A percentile compares a stretch with the other conserved stretches of the same genome.
Evolutionary conservation across 2,888 invertebrate genomes (phyloP).

Genomic region (Malthinus seriepunctatus): DNA sequence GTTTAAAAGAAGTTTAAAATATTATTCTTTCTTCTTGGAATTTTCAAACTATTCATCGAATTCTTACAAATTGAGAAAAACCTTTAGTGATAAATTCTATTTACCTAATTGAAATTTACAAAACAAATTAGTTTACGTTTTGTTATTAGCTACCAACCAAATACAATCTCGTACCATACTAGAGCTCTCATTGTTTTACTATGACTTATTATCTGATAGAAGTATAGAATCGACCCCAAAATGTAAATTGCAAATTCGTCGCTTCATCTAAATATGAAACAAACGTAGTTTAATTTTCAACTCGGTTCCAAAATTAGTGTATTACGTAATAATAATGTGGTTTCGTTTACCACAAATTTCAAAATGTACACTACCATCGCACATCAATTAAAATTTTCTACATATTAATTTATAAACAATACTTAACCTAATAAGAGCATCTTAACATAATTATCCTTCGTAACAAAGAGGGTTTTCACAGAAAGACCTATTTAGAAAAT

Average conservation of each 20-base stretch:
- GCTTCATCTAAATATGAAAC: conserved; percentile 15
- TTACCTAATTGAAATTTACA: background rate
- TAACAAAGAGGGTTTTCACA: too few species aligned
- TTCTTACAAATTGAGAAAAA: too few species aligned
- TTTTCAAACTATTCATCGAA: too few species aligned
- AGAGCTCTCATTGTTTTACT: conserved; percentile 5
- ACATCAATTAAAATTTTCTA: too few species aligned
- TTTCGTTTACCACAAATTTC: conserved; percentile 5
- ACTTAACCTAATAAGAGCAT: too few species aligned
- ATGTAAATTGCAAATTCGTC: conserved; percentile 18
- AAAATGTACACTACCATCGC: background rate
- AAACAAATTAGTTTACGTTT: conserved; percentile 8
- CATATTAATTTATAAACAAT: too few species aligned
- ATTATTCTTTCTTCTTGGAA: too few species aligned
- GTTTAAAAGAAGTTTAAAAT: too few species aligned
- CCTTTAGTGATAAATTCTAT: too few species aligned
- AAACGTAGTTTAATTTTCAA: conserved; percentile 15
- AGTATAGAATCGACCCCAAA: conserved; percentile 8
- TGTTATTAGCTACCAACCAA: conserved; percentile 10
- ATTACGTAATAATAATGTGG: conserved; percentile 10
- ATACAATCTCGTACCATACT: conserved; percentile 8
- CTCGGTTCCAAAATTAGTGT: conserved; percentile 13
- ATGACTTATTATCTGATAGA: conserved; percentile 13
- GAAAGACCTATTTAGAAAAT: too few species aligned
- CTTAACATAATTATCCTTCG: too few species aligned